Evolutionary conservation across 1,140 invertebrate genomes (phyloP), one percentile per base, ranked within the genome.

Genomic region (Brachionus calyciflorus): DNA sequence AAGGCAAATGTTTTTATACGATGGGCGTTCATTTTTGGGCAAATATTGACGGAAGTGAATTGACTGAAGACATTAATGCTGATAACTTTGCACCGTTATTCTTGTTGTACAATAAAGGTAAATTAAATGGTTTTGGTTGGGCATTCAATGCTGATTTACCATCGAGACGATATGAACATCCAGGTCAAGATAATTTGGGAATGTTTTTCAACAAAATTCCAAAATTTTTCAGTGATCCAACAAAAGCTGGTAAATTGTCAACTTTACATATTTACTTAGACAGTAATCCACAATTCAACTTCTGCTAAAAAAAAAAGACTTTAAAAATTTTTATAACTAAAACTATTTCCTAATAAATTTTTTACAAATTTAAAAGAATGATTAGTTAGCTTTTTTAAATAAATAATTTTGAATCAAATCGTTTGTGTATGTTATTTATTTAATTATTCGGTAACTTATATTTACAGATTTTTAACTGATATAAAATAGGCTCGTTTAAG

Each of bases 21-120:
- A 85, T 85, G 82, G 84, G 81, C 21, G 55, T 77, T 19, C 80
- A 82, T 44, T 83, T 82, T 57, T 84, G 83, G 82, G 83, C 80
- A 51, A 78, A 73, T 51, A 55, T 73, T 40, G 46, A 73, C 51
- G 69, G 69, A 37, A 51, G 3, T 26, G n/a, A 17, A 81, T 30
- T 79, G 3, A 75, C 76, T 9, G 48, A 57, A 7, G 78, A 82
- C 40, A 80, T 81, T 79, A 55, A 68, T 14, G 82, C 80, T 78
- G 78, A 81, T 1, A 55, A 80, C 0, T 80, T 82, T 44, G 81
- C 80, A 65, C 83, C 83, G 0, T 78, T 80, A 2, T 82, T 83
- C 53, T 76, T 81, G 3, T 77, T 84, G 7, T 84, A 83, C 77
- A 84, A 83, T 76, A 77, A 80, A 46, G 81, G 81, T 0, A 80